Evolutionary conservation across 2,888 invertebrate species (phyloP), one percentile per base, ranked within the genome.

Genomic region (Epinotia nisella): DNA sequence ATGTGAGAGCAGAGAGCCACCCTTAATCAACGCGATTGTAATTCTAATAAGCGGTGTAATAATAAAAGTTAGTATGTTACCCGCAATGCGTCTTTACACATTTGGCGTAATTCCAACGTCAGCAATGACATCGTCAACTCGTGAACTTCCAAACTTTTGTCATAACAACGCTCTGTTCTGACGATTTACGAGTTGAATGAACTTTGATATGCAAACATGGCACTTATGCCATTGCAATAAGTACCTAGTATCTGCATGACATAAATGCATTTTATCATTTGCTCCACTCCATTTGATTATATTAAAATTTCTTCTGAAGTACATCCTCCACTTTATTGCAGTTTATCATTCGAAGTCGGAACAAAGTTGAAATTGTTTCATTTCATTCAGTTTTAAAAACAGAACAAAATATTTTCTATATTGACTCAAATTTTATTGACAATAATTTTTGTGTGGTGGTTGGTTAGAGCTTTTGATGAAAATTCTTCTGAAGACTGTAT

Each of bases 61-160:
- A 53, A 68, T 73, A 69, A 64, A 59, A 73, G 49, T 59, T 58
- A 53, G 56, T 59, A 64, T 64, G 68, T 59, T 78, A 78, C 78
- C 84, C 85, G 89, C 89, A 90, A 81, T 89, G 88, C 88, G 88
- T 87, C 88, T 83, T 86, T 82, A 78, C 79, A 80, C 79, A 80
- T 85, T 88, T 91, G 92, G 92, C 91, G 79, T 81, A 79, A 84
- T 82, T 87, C 91, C 91, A 90, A 90, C 78, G 78, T 81, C 79
- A 81, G 80, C 81, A 80, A 83, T 87, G 89, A 89, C 87, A 86
- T 82, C 85, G 85, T 89, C 89, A 87, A 85, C 82, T 79, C 72
- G 73, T 75, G 76, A 77, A 76, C 75, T 80, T 82, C 76, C 78
- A 84, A 89, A 89, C 83, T 88, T 87, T 81, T 62, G 74, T 75